Evolutionary conservation across 1,140 invertebrate genomes (phyloP).

Genomic region (Orchesella cincta): DNA sequence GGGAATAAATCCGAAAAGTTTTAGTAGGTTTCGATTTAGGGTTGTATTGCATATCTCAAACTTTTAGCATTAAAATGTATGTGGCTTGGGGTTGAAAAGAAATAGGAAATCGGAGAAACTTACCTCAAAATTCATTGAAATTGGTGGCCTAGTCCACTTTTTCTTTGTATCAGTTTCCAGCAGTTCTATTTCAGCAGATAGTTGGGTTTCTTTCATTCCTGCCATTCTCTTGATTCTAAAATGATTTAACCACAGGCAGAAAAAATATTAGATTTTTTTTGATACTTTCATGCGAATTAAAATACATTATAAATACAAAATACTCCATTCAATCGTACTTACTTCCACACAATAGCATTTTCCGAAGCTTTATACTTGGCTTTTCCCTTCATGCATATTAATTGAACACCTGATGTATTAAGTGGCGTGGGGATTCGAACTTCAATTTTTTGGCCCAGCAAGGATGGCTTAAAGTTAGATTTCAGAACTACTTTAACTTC

Average conservation of each 20-base stretch:
- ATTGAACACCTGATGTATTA: conserved; percentile 97
- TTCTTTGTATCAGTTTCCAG: conserved; percentile 98
- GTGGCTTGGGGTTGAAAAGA: not conserved
- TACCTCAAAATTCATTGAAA: conserved; percentile 99
- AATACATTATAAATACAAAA: not conserved
- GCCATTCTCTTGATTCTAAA: conserved; percentile 97
- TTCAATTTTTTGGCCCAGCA: conserved; percentile 98
- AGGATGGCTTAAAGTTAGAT: conserved; percentile 98
- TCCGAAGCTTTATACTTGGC: conserved; percentile 99
- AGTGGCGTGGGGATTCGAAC: conserved; percentile 97
- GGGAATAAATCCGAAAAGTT: conserved; percentile 15
- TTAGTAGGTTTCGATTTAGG: not conserved
- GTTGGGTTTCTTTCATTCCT: conserved; percentile 99
- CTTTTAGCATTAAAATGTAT: not conserved
- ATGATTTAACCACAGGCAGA: conserved; percentile 39
- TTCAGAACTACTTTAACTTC: conserved; percentile 99
- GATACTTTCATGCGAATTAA: not conserved
- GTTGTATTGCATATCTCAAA: no score
- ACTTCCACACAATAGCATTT: conserved; percentile 99
- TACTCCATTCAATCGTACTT: conserved; percentile 57
- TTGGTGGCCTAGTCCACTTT: conserved; percentile 99
- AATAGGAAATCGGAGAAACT: not conserved
- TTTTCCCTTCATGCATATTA: conserved; percentile 99
- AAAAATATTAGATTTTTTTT: not conserved
- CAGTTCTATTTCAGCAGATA: conserved; percentile 99